Conservation (phyloP, 2,888 invertebrate species). For the Gastrophysa polygoni region DNA sequence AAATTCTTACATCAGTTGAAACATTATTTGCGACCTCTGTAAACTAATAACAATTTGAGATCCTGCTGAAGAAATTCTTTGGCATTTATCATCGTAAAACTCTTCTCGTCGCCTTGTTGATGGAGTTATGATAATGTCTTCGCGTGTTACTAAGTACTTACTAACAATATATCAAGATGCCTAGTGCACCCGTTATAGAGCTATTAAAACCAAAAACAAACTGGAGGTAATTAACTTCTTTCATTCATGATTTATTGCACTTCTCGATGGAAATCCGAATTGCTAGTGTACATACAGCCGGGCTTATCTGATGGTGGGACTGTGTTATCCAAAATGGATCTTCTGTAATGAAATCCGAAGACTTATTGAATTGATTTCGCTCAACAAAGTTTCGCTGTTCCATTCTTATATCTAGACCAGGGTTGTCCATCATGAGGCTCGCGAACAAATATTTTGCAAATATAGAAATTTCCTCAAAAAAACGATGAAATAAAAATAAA, state of each 20-base stretch:
- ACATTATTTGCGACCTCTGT: too few species aligned
- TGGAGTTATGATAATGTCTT: neutral
- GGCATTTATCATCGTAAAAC: too few species aligned
- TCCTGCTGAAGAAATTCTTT: too few species aligned
- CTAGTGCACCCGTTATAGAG: neutral
- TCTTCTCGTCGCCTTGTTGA: too few species aligned
- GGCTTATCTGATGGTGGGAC: neutral
- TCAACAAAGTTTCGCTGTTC: too few species aligned
- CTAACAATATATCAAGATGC: constrained; percentile 1
- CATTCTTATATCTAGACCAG: too few species aligned
- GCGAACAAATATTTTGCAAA: too few species aligned
- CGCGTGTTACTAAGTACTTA: neutral
- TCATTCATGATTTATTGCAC: neutral
- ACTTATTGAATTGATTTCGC: neutral
- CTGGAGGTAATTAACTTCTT: neutral
- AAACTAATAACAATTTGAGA: too few species aligned
- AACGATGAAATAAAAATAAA: too few species aligned
- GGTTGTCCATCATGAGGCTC: too few species aligned
- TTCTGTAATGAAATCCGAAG: neutral
- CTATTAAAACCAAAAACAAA: neutral
- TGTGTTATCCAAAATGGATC: neutral
- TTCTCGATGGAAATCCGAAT: neutral
- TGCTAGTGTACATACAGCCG: neutral
- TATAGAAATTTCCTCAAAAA: too few species aligned
- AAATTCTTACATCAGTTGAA: too few species aligned